phyloP scores from a whole-genome alignment of 2,888 invertebrate genomes.

The Stenichneumon culpator region DNA sequence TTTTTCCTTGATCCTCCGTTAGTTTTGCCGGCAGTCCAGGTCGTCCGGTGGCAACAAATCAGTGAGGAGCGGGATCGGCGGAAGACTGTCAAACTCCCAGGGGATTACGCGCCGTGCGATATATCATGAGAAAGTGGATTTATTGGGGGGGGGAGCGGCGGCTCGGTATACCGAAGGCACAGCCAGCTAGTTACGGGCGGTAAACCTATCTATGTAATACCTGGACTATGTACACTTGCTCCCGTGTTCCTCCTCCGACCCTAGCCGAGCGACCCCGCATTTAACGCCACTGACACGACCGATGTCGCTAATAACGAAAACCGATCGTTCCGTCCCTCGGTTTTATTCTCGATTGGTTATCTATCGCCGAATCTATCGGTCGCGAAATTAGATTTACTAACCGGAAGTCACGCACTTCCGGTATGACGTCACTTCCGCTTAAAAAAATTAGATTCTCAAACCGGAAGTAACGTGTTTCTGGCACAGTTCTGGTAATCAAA shows the following conservation, averaged over 20 bases:
- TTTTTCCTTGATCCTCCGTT: background rate
- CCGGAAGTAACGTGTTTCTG: no score
- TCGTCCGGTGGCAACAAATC: constrained; percentile 41
- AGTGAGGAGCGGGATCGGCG: constrained; percentile 19
- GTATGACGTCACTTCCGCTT: no score
- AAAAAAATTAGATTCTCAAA: no score
- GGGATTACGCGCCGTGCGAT: constrained; percentile 45
- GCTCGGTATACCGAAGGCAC: constrained; percentile 29
- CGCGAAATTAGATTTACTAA: no score
- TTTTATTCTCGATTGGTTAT: background rate
- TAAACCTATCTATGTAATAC: constrained; percentile 26
- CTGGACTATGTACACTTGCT: constrained; percentile 6
- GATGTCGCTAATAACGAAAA: constrained; percentile 47
- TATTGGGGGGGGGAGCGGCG: constrained; percentile 27
- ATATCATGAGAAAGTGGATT: constrained; percentile 48
- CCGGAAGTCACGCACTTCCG: no score
- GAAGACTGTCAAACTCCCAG: constrained; percentile 42
- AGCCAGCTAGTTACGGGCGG: constrained; percentile 37
- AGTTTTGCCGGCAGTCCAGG: background rate
- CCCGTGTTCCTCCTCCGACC: background rate
- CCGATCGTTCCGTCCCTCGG: constrained; percentile 2
- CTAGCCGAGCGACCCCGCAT: background rate
- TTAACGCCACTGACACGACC: constrained; percentile 21
- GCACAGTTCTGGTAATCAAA: no score
- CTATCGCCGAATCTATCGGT: background rate